Evolutionary conservation across 30 jellyfish, hydroid and myxozoan species (phyloP), one percentile per base, ranked within the genome.

Genomic region (Hydractinia echinata): DNA sequence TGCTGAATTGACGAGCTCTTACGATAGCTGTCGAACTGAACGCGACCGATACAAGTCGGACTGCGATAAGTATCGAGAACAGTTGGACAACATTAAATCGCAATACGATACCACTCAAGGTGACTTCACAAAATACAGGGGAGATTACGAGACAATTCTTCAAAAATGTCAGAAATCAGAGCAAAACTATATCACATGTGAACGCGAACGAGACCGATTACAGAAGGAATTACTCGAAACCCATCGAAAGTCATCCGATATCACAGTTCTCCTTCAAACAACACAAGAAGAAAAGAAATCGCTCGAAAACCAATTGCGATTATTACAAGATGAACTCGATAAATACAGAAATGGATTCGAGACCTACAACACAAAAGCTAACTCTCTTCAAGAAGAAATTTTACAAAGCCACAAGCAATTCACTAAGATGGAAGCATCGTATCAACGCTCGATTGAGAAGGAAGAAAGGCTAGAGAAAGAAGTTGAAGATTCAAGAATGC

Each of bases 211-310:
- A 10, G 96, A 92, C 64, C 95, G 85, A 60, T 61, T 87, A 8
- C 96, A 92, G 68, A 88, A 81, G 13, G 98, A 92, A 20, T 70
- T 92, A 74, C 62, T 87, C 70, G 95, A 83, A 18, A 82, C 96
- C 51, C 90, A 87, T 39, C 92, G 90, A 54, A 88, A 87, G 67
- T 87, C 95, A 30, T 82, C 96, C 86, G 98, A 92, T 58, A 67
- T 87, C 54, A 90, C 91, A 10, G 90, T 87, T 19, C 88, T 79
- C 51, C 83, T 92, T 66, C 98, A 87, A 52, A 81, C 98, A 1
- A 87, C 95, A 18, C 95, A 87, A 61, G 96, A 87, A 81, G 98
- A 92, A 69, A 87, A 87, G 67, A 87, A 85, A 67, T 92, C 96
- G 13, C 48, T 92, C 81, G 86, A 87, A 5, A 66, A 74, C 61